Conservation (phyloP, 2,113 vertebrate species). For the Varanus salvator region DNA sequence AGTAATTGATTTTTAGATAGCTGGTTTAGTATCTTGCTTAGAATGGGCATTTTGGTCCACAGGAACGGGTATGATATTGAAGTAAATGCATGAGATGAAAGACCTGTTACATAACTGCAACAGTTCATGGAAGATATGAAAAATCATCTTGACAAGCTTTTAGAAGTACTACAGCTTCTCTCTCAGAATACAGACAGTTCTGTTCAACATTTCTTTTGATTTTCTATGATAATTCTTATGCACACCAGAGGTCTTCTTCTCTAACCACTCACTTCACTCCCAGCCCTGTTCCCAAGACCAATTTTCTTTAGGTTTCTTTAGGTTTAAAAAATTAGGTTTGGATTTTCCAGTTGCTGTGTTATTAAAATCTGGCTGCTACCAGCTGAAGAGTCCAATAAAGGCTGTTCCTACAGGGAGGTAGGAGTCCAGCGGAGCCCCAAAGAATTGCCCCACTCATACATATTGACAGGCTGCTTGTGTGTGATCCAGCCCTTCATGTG, state of each 20-base stretch:
- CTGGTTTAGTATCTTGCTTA: not conserved
- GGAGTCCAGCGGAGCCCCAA: no score
- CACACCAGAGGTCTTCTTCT: not conserved
- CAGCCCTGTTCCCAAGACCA: not conserved
- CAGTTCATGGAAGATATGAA: not conserved
- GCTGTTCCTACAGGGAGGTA: no score
- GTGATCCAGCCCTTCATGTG: no score
- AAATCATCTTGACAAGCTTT: constrained; percentile 3
- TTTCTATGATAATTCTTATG: not conserved
- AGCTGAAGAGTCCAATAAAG: no score
- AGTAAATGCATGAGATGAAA: not conserved
- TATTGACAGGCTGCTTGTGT: no score
- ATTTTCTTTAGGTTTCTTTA: not conserved
- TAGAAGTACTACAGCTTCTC: not conserved
- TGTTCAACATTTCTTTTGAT: not conserved
- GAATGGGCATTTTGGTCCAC: not conserved
- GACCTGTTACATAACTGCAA: constrained; percentile 11
- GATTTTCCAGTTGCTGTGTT: no score
- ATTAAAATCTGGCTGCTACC: no score
- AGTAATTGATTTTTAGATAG: not conserved
- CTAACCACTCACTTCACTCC: not conserved
- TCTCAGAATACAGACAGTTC: not conserved
- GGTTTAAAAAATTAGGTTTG: not conserved
- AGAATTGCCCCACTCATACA: no score
- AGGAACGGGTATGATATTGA: not conserved